Percentiles rank a stretch among this genome's conserved stretches.
These are phyloP conservation scores for Yponomeuta plumbellus DNA, from an alignment of 2,888 invertebrate genomes.

Conservation along the genomic window DNA sequence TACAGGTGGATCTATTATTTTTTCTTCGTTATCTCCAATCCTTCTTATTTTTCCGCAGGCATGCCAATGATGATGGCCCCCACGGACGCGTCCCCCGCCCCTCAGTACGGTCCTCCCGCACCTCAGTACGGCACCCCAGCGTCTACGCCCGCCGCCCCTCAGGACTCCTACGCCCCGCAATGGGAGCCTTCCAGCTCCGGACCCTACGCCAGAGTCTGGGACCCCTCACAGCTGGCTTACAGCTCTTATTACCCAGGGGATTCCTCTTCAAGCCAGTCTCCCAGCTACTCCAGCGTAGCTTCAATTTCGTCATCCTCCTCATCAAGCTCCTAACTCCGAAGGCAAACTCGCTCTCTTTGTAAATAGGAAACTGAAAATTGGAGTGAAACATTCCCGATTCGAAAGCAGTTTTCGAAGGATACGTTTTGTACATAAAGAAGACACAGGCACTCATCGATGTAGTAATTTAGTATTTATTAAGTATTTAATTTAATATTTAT, in stretches of 20 bases:
- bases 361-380: not conserved
- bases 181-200: slow-evolving; percentile 85
- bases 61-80: slow-evolving; percentile 85
- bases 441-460: slow-evolving; percentile 14
- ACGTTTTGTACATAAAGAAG: not conserved
- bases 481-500: slow-evolving; percentile 68
- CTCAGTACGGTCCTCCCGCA: slow-evolving; percentile 83
- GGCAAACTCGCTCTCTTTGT: not conserved
- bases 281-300: slow-evolving; percentile 66
- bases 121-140: slow-evolving; percentile 70
- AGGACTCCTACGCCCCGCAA: slow-evolving; percentile 83
- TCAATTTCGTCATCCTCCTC: slow-evolving; percentile 54
- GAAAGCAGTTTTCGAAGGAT: not conserved
- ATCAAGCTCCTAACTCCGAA: slow-evolving; percentile 45
- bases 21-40: not conserved
- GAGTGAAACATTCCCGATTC: not conserved
- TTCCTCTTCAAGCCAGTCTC: slow-evolving; percentile 74
- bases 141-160: slow-evolving; percentile 77
- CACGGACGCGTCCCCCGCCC: slow-evolving; percentile 76
- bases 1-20: no score
- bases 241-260: slow-evolving; percentile 84
- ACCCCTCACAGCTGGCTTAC: slow-evolving; percentile 81
- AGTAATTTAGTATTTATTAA: slow-evolving; percentile 47
- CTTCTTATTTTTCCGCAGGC: slow-evolving; percentile 49
- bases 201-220: slow-evolving; percentile 88